These are phyloP conservation scores for Drosophila colorata DNA, from an alignment of 2,888 invertebrate genomes.

Conservation along the genomic window DNA sequence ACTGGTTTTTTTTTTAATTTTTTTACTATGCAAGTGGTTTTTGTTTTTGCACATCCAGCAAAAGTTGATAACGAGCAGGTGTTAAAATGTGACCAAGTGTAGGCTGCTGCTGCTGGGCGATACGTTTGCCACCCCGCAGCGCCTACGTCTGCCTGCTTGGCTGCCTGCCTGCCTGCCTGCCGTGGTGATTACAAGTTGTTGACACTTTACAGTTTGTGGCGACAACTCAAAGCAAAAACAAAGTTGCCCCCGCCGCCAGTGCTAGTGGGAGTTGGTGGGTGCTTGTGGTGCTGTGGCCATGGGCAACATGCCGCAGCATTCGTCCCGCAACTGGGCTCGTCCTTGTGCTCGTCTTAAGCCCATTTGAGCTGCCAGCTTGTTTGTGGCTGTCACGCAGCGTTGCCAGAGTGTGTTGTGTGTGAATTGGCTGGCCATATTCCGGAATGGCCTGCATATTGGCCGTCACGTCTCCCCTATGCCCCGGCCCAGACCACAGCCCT, in stretches of 20 bases:
- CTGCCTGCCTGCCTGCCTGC: slow-evolving; percentile 10
- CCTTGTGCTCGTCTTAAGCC: slow-evolving; percentile 50
- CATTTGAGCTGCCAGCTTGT: slow-evolving; percentile 66
- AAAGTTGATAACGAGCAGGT: slow-evolving; percentile 81
- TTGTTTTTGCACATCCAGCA: slow-evolving; percentile 61
- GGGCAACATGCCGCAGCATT: slow-evolving; percentile 54
- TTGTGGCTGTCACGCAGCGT: slow-evolving; percentile 49
- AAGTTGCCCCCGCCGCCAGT: slow-evolving; percentile 50
- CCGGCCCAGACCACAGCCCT: background rate
- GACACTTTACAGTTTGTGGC: slow-evolving; percentile 75
- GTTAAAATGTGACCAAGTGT: slow-evolving; percentile 79
- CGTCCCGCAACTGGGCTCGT: slow-evolving; percentile 35
- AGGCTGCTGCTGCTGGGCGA: slow-evolving; percentile 46
- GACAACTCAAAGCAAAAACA: slow-evolving; percentile 72
- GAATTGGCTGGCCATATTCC: slow-evolving; percentile 57
- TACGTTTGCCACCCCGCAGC: background rate
- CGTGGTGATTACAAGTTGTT: slow-evolving; percentile 72
- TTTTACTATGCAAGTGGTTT: slow-evolving; percentile 37
- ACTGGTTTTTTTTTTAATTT: slow-evolving; percentile 41
- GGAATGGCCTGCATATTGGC: slow-evolving; percentile 44
- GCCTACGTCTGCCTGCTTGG: background rate
- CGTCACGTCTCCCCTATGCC: slow-evolving; percentile 23
- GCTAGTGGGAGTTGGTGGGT: slow-evolving; percentile 11
- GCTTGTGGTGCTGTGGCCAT: slow-evolving; percentile 49
- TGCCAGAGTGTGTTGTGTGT: slow-evolving; percentile 47